phyloP scores from a whole-genome alignment of 2,113 vertebrate species.

The Gnathonemus echidnorhynchus region DNA sequence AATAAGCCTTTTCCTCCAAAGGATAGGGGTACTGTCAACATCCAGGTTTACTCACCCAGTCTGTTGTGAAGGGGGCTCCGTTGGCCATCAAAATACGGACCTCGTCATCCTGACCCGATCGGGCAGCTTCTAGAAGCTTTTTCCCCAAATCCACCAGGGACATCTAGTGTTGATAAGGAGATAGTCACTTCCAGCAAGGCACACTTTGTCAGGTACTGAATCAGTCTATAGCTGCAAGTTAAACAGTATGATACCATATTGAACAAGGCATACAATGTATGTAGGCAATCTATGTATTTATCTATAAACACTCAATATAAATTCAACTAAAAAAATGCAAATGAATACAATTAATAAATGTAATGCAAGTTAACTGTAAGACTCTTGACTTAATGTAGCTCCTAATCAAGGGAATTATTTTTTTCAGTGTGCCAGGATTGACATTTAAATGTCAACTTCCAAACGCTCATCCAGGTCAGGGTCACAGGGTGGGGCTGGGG shows the following conservation, averaged over 20 bases:
- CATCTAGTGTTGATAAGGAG: slow-evolving; percentile 32
- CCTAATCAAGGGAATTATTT: neutral
- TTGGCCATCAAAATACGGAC: slow-evolving; percentile 86
- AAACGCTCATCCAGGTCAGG: neutral
- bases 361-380: neutral
- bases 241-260: neutral
- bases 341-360: neutral
- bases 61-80: slow-evolving; percentile 83
- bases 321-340: neutral
- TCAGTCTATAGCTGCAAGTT: neutral
- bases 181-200: neutral
- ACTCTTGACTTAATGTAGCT: neutral
- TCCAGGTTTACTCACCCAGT: slow-evolving; percentile 65
- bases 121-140: slow-evolving; percentile 82
- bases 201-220: neutral
- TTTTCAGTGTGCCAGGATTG: neutral
- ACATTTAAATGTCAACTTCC: neutral
- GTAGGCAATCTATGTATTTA: neutral
- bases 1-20: neutral
- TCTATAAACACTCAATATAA: neutral
- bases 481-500: neutral
- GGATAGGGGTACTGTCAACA: neutral
- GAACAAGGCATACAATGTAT: neutral
- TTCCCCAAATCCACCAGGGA: slow-evolving; percentile 54
- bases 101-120: slow-evolving; percentile 80